Conservation (phyloP, 2,113 vertebrate species). For the Brachypodius melanocephalos region DNA sequence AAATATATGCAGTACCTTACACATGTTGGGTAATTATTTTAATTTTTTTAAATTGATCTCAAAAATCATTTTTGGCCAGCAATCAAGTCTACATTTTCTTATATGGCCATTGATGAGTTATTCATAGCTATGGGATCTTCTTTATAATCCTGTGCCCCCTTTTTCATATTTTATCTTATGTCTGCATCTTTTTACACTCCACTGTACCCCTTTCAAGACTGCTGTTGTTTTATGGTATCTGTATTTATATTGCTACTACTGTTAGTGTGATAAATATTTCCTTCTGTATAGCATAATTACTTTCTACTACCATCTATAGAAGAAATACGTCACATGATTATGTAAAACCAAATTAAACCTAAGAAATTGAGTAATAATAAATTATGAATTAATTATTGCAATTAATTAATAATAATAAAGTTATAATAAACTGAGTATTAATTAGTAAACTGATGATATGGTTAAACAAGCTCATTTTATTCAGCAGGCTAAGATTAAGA, state of each 20-base stretch:
- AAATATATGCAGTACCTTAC: neutral
- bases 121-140: neutral
- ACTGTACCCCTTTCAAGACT: neutral
- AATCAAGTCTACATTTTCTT: neutral
- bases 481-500: neutral
- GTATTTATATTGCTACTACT: neutral
- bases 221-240: neutral
- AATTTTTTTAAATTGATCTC: neutral
- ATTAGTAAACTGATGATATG: neutral
- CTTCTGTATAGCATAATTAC: neutral
- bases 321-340: neutral
- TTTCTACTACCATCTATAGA: neutral
- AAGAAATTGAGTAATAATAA: neutral
- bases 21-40: neutral
- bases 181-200: neutral
- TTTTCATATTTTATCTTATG: neutral
- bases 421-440: neutral
- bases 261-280: neutral
- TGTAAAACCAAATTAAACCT: neutral
- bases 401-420: neutral
- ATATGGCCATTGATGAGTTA: neutral
- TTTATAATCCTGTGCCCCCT: neutral
- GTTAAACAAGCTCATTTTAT: neutral
- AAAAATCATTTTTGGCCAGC: neutral
- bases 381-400: too few relatives aligned